phyloP scores from a whole-genome alignment of 37 sponge, comb jelly and placozoan species.

The Halichondria panicea region DNA sequence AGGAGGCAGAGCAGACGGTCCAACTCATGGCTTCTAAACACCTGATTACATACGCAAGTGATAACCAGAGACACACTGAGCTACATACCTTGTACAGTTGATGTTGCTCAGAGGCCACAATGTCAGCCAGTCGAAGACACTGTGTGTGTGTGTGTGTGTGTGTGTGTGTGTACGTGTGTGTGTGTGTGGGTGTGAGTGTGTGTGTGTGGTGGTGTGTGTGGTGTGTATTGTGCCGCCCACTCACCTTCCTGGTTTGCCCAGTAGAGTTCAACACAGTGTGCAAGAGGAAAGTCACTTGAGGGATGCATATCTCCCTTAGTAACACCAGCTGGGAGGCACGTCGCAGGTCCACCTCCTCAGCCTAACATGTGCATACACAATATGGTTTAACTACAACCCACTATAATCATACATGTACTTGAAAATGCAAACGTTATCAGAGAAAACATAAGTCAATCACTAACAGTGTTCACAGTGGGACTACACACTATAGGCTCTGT shows the following conservation, averaged over 20 bases:
- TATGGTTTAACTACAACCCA: not conserved
- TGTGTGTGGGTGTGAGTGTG: not conserved
- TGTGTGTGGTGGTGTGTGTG: not conserved
- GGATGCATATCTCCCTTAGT: conserved; percentile 72
- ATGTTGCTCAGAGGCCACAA: conserved; percentile 72
- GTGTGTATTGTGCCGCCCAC: not conserved
- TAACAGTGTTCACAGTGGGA: no score
- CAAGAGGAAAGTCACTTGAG: conserved; percentile 63
- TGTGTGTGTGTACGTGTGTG: not conserved
- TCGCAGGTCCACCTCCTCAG: not conserved
- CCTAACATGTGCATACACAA: not conserved
- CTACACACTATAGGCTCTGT: no score
- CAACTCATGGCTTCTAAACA: conserved; percentile 86
- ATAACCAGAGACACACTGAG: not conserved
- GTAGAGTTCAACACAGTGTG: conserved; percentile 75
- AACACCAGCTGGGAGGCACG: conserved; percentile 42
- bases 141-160: conserved; percentile 3
- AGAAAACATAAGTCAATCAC: no score
- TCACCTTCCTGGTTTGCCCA: conserved; percentile 51
- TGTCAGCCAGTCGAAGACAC: conserved; percentile 76
- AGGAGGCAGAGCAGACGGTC: conserved; percentile 75
- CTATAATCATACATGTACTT: no score
- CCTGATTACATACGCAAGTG: conserved; percentile 13
- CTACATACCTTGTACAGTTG: conserved; percentile 67
- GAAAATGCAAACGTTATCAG: no score